Evolutionary conservation across 2,888 invertebrate genomes (phyloP).

Genomic region (Prosapia bicincta): DNA sequence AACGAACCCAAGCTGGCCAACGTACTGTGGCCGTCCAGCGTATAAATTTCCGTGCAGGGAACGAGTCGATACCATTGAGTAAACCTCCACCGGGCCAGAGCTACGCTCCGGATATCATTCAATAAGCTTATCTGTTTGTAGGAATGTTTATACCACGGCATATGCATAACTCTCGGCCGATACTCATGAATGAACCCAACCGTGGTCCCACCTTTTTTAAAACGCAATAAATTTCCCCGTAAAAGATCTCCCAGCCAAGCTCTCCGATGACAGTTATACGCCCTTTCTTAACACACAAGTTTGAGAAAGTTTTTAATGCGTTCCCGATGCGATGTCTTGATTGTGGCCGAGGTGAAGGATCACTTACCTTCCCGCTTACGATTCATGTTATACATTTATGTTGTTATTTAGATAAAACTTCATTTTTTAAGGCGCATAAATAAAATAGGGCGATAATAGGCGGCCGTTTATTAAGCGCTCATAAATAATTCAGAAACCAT

Average conservation of each 20-base stretch:
- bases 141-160: neutral
- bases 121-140: neutral
- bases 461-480: no score
- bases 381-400: no score
- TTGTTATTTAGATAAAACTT: no score
- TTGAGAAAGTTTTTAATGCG: constrained; percentile 24
- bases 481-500: no score
- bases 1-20: neutral
- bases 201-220: constrained; percentile 15
- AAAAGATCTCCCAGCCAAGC: neutral
- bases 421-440: no score
- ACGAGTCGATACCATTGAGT: neutral
- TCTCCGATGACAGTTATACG: constrained; percentile 24
- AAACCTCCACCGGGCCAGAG: neutral
- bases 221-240: constrained; percentile 13
- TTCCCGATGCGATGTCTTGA: constrained; percentile 30
- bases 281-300: constrained; percentile 17
- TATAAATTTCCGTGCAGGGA: neutral
- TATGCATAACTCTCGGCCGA: neutral
- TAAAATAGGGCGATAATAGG: no score
- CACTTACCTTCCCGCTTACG: no score
- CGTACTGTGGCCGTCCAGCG: neutral
- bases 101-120: neutral
- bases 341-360: constrained; percentile 12
- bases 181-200: neutral